Evolutionary conservation across 1,140 invertebrate genomes (phyloP), one percentile per base, ranked within the genome.

Genomic region (Zelostemma sp.): DNA sequence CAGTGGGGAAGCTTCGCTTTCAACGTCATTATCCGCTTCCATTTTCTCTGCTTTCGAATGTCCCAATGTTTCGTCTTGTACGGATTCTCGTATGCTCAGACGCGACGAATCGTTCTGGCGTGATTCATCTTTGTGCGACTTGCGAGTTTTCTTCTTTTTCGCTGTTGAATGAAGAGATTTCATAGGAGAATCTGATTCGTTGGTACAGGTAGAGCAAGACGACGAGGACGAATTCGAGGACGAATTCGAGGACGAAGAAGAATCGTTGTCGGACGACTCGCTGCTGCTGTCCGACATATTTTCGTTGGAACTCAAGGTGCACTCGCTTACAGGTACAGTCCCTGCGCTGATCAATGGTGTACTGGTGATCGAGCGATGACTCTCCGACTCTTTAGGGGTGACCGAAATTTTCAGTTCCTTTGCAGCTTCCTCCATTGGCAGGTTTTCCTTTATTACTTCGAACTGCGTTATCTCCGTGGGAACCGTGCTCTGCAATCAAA

Each of bases 381-480:
- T 62, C 3, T 18, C 62, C 8, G 65, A 28, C 35, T 77, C 75
- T n/a, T 73, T 76, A 0, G 76, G 31, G 18, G 35, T 72, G 0
- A 68, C 55, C 0, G 81, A 76, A 55, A 83, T 81, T 64, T 78
- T 80, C 1, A 84, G 43, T 43, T 82, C 80, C 18, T 78, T 82
- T 17, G 75, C 73, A 5, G 80, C 74, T 15, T 81, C 79, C 33
- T 82, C 78, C 45, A 73, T 81, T 0, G 80, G 72, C 1, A 83
- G 54, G 59, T 85, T 83, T 18, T 80, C 82, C 43, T 85, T 85
- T 0, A 85, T 83, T 0, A 85, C 82, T 59, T 83, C 81, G 19
- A 83, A 85, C 11, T 85, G 79, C n/a, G 79, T 82, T 17, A 85
- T 82, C 51, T 82, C 81, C 6, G 72, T 19, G 0, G 19, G 12